These are phyloP conservation scores for Euplagia quadripunctaria DNA, from an alignment of 2,888 invertebrate species.

Conservation along the genomic window DNA sequence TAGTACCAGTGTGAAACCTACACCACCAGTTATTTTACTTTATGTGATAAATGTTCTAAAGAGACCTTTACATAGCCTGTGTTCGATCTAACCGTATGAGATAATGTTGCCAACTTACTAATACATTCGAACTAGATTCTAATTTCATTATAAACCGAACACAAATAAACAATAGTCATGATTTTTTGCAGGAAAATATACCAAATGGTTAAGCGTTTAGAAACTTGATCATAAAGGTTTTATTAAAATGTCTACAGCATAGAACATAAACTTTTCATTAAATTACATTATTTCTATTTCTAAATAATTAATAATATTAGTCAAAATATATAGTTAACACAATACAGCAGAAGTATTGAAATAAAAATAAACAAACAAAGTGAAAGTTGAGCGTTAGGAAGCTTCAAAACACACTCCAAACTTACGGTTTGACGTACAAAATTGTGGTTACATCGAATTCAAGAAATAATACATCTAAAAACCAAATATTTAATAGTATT, in stretches of 20 bases:
- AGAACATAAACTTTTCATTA: neutral
- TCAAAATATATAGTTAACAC: neutral
- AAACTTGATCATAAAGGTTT: neutral
- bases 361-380: slow-evolving; percentile 26
- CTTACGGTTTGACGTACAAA: slow-evolving; percentile 47
- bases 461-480: slow-evolving; percentile 32
- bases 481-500: slow-evolving; percentile 39
- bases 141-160: neutral
- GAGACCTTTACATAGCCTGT: too few relatives aligned
- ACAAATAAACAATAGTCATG: neutral
- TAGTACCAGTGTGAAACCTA: too few relatives aligned
- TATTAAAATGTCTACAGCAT: neutral
- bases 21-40: too few relatives aligned
- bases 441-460: slow-evolving; percentile 45
- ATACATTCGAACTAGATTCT: neutral
- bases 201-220: neutral
- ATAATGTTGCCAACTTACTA: neutral
- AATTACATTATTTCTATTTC: neutral
- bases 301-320: neutral
- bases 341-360: neutral
- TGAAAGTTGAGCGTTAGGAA: slow-evolving; percentile 35
- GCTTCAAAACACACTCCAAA: slow-evolving; percentile 51
- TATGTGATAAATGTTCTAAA: too few relatives aligned
- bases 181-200: neutral
- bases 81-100: neutral